phyloP scores from a whole-genome alignment of 2,888 invertebrate genomes.

The Lottia scabra region DNA sequence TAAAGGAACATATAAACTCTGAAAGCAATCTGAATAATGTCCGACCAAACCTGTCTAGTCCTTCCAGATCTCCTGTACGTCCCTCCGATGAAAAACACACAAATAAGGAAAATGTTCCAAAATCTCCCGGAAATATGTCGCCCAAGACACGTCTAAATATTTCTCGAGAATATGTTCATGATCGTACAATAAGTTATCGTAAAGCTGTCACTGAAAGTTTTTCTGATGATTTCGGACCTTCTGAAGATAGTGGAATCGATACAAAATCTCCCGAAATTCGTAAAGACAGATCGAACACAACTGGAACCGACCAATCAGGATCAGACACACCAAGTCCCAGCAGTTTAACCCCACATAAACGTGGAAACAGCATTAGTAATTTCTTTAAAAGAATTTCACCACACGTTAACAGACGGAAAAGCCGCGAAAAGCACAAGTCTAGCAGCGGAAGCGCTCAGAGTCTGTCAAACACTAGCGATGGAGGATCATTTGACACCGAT shows the following conservation, averaged over 20 bases:
- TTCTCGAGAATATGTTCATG: conserved; percentile 50
- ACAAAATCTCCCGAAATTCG: conserved; percentile 24
- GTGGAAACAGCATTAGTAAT: conserved; percentile 60
- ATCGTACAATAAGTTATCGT: conserved; percentile 52
- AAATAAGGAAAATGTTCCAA: neutral
- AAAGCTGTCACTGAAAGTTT: conserved; percentile 49
- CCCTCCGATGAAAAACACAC: neutral
- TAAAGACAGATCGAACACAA: conserved; percentile 22
- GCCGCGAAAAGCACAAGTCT: conserved; percentile 39
- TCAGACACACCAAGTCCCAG: conserved; percentile 15
- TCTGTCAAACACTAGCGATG: conserved; percentile 37
- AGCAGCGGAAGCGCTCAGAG: conserved; percentile 51
- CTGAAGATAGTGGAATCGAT: conserved; percentile 36
- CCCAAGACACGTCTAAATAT: neutral
- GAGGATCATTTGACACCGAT: conserved; percentile 17
- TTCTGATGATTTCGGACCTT: conserved; percentile 43
- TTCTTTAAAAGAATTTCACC: conserved; percentile 62
- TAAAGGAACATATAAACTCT: conserved; percentile 27
- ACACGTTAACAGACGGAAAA: conserved; percentile 39
- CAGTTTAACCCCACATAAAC: conserved; percentile 52
- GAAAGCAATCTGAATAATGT: neutral
- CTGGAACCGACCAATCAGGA: conserved; percentile 16
- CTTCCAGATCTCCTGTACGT: neutral
- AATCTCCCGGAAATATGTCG: neutral
- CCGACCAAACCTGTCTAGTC: neutral